Percentiles rank a stretch among this genome's conserved stretches.
phyloP scores from a whole-genome alignment of 2,888 invertebrate species.

The Conomelus anceps region DNA sequence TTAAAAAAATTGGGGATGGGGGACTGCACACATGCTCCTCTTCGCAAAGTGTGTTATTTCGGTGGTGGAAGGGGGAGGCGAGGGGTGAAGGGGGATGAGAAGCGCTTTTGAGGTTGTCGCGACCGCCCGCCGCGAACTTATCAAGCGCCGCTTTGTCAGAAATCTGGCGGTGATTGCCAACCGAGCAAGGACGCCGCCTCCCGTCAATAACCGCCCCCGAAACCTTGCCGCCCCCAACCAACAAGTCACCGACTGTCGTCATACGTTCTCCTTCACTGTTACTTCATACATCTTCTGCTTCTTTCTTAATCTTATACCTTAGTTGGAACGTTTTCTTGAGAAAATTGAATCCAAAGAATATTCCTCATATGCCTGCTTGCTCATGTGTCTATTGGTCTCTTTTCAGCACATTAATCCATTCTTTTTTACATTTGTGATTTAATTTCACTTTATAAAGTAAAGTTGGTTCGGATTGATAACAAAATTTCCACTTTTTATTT shows the following conservation, averaged over 20 bases:
- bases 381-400: too few species aligned
- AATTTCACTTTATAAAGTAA: too few species aligned
- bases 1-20: not conserved
- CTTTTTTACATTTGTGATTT: too few species aligned
- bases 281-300: not conserved
- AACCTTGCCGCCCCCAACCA: not conserved
- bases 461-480: too few species aligned
- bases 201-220: not conserved
- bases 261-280: not conserved
- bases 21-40: not conserved
- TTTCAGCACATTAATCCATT: too few species aligned
- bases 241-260: not conserved
- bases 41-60: not conserved
- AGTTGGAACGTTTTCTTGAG: too few species aligned
- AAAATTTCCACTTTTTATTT: too few species aligned
- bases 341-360: too few species aligned
- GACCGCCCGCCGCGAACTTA: not conserved
- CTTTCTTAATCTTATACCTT: not conserved
- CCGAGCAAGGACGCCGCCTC: not conserved
- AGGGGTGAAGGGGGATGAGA: not conserved
- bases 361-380: too few species aligned
- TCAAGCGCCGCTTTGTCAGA: not conserved
- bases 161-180: not conserved
- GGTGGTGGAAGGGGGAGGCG: not conserved
- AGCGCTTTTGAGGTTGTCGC: not conserved